These are phyloP conservation scores for Myotis myotis DNA, from an alignment of 2,797 vertebrate species.

Conservation along the genomic window DNA sequence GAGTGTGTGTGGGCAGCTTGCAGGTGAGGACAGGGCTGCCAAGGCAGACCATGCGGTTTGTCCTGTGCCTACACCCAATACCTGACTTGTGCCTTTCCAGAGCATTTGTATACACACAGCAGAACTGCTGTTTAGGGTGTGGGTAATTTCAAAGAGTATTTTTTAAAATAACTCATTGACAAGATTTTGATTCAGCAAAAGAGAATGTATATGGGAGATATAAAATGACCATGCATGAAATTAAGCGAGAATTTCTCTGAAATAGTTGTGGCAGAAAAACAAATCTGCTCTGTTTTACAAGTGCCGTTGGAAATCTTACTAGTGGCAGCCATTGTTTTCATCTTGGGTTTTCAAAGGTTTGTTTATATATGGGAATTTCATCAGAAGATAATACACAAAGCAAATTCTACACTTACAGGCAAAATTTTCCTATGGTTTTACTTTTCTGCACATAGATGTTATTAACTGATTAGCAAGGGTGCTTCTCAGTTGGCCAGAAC, in stretches of 20 bases:
- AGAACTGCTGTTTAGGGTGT: conserved; percentile 66
- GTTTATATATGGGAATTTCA: conserved; percentile 45
- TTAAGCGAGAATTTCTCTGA: conserved; percentile 23
- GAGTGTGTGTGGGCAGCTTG: conserved; percentile 74
- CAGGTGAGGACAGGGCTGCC: conserved; percentile 73
- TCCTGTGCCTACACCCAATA: conserved; percentile 72
- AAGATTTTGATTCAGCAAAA: conserved; percentile 48
- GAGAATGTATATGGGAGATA: conserved; percentile 20
- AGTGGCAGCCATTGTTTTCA: conserved; percentile 57
- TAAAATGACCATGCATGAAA: conserved; percentile 38
- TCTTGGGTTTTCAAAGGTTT: conserved; percentile 21
- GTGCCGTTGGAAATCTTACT: conserved; percentile 20
- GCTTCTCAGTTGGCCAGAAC: conserved; percentile 12
- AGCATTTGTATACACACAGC: conserved; percentile 65
- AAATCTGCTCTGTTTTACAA: conserved; percentile 32
- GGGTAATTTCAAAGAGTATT: conserved; percentile 60
- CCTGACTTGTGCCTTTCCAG: conserved; percentile 68
- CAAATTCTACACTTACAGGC: background rate
- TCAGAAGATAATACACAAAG: conserved; percentile 20
- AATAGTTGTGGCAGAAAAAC: conserved; percentile 34
- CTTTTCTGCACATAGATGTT: conserved; percentile 30
- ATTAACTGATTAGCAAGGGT: background rate
- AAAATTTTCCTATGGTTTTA: conserved; percentile 26
- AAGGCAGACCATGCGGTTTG: conserved; percentile 75
- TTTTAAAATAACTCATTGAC: conserved; percentile 52